A percentile compares a stretch with the other conserved stretches of the same genome.
Evolutionary conservation across 2,113 vertebrate species (phyloP).

Genomic region (Caranx ignobilis): DNA sequence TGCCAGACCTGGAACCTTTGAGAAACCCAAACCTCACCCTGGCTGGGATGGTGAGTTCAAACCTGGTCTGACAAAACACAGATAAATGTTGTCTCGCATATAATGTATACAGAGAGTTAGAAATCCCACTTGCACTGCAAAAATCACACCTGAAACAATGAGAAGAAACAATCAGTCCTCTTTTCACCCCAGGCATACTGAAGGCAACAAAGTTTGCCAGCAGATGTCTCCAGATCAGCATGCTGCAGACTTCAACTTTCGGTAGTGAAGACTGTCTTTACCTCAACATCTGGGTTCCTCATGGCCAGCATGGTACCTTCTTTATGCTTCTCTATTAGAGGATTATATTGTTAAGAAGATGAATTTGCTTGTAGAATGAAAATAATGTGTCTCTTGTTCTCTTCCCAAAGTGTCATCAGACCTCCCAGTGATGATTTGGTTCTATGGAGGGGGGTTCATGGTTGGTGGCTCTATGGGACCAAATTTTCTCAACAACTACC

Average conservation of each 20-base stretch:
- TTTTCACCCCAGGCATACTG: constrained; percentile 23
- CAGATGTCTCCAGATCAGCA: constrained; percentile 88
- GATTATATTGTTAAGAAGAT: background rate
- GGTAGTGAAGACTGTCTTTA: constrained; percentile 93
- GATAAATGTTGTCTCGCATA: too few relatives aligned
- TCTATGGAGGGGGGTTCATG: constrained; percentile 92
- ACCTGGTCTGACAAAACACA: background rate
- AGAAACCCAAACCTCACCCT: constrained; percentile 89
- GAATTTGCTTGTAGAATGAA: background rate
- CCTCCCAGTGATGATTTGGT: constrained; percentile 93
- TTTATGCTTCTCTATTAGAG: background rate
- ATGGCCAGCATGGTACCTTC: constrained; percentile 62
- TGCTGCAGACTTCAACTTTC: constrained; percentile 58
- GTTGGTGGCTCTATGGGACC: constrained; percentile 85
- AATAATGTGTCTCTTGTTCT: background rate
- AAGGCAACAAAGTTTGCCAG: constrained; percentile 27
- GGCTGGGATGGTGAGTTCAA: constrained; percentile 90
- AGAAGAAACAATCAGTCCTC: background rate
- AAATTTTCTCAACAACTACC: constrained; percentile 89
- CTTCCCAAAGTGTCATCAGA: constrained; percentile 85
- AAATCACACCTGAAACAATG: background rate
- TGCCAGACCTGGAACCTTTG: constrained; percentile 84
- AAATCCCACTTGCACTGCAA: background rate
- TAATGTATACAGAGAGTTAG: background rate
- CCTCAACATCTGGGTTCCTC: constrained; percentile 97